Conservation (phyloP, 2,113 vertebrate species). For the Heterocephalus glaber region DNA sequence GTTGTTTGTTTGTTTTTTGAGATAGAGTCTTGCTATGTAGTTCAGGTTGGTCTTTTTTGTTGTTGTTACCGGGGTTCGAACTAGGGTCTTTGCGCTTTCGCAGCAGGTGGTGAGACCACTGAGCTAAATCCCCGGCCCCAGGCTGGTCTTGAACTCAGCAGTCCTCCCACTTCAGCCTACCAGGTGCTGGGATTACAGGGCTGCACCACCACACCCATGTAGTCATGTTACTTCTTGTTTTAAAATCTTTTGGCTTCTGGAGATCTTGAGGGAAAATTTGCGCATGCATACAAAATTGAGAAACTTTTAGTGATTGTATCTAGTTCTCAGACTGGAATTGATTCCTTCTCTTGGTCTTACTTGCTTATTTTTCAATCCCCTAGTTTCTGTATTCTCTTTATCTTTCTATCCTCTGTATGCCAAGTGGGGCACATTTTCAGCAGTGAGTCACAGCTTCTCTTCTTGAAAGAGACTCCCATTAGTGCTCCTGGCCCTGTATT, state of each 20-base stretch:
- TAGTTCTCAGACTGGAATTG: not conserved
- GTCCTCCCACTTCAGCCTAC: not conserved
- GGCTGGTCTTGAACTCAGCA: not conserved
- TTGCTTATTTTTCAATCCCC: not conserved
- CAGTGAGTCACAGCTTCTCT: not conserved
- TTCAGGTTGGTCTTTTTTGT: too few relatives aligned
- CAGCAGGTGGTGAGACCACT: too few relatives aligned
- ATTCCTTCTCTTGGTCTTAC: not conserved
- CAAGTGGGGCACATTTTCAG: not conserved
- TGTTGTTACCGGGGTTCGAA: too few relatives aligned
- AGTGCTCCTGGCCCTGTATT: not conserved
- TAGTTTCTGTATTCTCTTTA: not conserved
- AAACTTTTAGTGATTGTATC: not conserved
- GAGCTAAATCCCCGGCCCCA: too few relatives aligned
- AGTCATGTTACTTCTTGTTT: not conserved
- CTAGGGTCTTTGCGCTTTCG: too few relatives aligned
- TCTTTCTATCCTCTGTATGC: not conserved
- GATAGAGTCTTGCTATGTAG: not conserved
- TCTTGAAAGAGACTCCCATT: not conserved
- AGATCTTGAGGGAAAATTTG: not conserved
- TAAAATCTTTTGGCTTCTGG: not conserved
- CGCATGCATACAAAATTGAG: not conserved
- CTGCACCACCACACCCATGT: not conserved
- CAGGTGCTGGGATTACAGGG: not conserved
- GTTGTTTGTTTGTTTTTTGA: not conserved